Base-by-base conservation (phyloP, 1,140 invertebrate genomes). In the Atta cephalotes region DNA sequence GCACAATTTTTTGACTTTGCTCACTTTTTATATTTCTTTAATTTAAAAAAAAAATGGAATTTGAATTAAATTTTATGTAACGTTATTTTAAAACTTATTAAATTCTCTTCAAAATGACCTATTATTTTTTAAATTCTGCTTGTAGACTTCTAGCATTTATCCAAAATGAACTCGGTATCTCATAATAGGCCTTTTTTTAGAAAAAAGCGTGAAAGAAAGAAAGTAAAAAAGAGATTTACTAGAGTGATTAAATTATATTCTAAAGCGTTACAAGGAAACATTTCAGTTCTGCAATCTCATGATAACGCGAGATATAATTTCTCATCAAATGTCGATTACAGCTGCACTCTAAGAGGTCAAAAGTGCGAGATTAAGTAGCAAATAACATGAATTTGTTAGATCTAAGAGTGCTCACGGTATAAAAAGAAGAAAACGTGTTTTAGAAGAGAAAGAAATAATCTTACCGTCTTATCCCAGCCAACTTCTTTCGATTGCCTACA, bases 391-490 rank as follows among this genome's bases (percentile, higher is more conserved):
- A 9, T n/a, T 68, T 39, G 1, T 68, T 31, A 18, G 63, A 49
- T 25, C 3, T 28, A 31, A 72, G 21, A 65, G 35, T 14, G 21
- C 3, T 25, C 7, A n/a, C n/a, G 14, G 2, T 45, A 31, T 7
- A 79, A 62, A 77, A 21, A 58, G 5, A 31, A 25, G 16, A 9
- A 53, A 39, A 58, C 2, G 10, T n/a, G n/a, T n/a, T n/a, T 74
- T 74, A 58, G 51, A 28, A 16, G 1, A 53, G 25, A n/a, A 45
- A n/a, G 12, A 65, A 49, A 62, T 51, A 81, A 81, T 58, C 80
- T 84, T 51, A 84, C 80, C 68, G n/a, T 62, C 28, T 63, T 51
- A 16, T 60, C 14, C 66, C 79, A 72, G 25, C 35, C 18, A 28
- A 12, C 18, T 16, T 49, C 58, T 28, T 25, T 62, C n/a, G 14